Evolutionary conservation across 2,113 vertebrate species (phyloP), one percentile per base, ranked within the genome.

Genomic region (Suncus etruscus): DNA sequence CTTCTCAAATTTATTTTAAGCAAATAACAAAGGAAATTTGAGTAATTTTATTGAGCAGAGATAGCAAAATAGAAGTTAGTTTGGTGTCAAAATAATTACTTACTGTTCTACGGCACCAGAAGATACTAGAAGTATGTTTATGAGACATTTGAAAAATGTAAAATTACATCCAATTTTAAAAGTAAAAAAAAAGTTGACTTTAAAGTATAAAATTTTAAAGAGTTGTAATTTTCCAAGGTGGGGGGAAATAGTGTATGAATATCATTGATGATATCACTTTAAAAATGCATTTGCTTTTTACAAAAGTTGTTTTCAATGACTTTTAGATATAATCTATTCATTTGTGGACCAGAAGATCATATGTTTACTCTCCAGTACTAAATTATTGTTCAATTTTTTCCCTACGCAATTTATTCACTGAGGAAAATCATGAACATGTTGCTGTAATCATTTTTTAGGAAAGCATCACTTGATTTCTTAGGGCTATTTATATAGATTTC

Each of bases 371-470:
- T 61, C 18, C 58, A 20, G 18, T 22, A 61, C 58, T 61, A 8
- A 61, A 18, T 61, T 61, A 61, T 61, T 61, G 58, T 2, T 61
- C 39, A 39, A 39, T 39, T 79, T 81, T 51, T 8, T 58, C 18
- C 22, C 24, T 6, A 61, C 47, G 27, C 2, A 51, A 8, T 89
- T 86, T 0, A 68, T 39, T 83, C 68, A 61, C 15, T 80, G 6
- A 61, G 0, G 11, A 75, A 85, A 90, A 89, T 16, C n/a, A 82
- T 78, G 8, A 66, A 70, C 65, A 74, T 11, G n/a, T 92, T 48
- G 3, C 7, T 45, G 16, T 63, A 31, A 29, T 27, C 45, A 45
- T 31, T 27, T 16, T 39, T 61, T 61, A 45, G n/a, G 6, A 89
- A 65, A 91, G 3, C 8, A 45, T 18, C 6, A 22, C 58, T 61